A percentile compares a stretch with the other conserved stretches of the same genome.
Evolutionary conservation across 2,888 invertebrate genomes (phyloP).

Genomic region (Dryocosmus kuriphilus): DNA sequence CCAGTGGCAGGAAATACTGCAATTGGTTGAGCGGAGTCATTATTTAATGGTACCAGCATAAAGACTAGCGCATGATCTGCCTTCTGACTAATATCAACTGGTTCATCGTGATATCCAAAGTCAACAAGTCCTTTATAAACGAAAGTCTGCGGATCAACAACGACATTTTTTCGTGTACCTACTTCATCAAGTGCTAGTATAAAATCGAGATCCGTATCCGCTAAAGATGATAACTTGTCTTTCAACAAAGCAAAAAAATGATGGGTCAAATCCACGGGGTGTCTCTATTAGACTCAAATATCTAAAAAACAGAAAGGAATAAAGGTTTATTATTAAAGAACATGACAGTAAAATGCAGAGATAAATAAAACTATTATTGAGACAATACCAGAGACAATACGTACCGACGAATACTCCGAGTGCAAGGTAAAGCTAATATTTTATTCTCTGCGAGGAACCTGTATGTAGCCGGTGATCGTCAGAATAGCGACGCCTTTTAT

Average conservation of each 20-base stretch:
- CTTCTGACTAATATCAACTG: constrained; percentile 36
- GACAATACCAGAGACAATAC: no score
- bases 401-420: neutral
- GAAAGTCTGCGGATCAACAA: neutral
- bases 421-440: neutral
- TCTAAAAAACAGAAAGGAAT: neutral
- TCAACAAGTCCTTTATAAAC: neutral
- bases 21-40: constrained; percentile 54
- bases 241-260: neutral
- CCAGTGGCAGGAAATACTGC: constrained; percentile 55
- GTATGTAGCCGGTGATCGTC: constrained; percentile 5
- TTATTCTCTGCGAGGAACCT: neutral
- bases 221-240: neutral
- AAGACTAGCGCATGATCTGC: constrained; percentile 56
- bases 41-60: constrained; percentile 53
- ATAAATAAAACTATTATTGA: neutral
- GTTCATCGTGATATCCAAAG: neutral
- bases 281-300: neutral
- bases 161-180: neutral
- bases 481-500: no score
- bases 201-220: neutral
- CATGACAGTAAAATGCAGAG: no score
- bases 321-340: neutral
- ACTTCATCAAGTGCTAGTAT: neutral
- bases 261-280: constrained; percentile 7